Conservation (phyloP, 2,888 invertebrate species). For the Rhogogaster chlorosoma region DNA sequence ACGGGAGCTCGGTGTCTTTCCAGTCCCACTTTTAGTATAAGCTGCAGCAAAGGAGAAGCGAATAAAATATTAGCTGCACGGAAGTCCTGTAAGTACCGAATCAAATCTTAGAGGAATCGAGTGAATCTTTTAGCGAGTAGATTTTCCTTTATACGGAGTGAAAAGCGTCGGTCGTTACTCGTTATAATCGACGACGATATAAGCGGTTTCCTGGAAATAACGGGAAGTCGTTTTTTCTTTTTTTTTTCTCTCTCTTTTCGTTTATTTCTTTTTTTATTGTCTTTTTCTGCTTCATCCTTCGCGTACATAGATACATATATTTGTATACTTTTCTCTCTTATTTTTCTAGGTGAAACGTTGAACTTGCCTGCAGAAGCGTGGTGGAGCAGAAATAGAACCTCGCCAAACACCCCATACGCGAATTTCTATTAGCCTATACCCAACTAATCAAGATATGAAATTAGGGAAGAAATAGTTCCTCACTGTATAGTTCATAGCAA, state of each 20-base stretch:
- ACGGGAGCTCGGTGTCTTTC: constrained; percentile 35
- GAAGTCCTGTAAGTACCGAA: neutral
- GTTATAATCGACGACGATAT: constrained; percentile 26
- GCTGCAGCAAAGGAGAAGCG: neutral
- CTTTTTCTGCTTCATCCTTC: neutral
- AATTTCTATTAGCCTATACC: neutral
- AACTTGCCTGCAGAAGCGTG: constrained; percentile 25
- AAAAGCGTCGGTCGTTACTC: constrained; percentile 35
- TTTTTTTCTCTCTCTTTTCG: neutral
- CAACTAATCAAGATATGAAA: neutral
- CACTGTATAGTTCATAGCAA: neutral
- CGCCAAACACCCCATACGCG: neutral
- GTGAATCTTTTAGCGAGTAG: constrained; percentile 32
- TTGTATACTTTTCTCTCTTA: constrained; percentile 36
- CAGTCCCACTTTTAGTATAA: constrained; percentile 30
- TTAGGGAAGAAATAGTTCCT: neutral
- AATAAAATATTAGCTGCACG: neutral
- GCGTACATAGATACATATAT: constrained; percentile 31
- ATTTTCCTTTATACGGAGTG: constrained; percentile 47
- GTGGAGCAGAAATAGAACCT: constrained; percentile 27
- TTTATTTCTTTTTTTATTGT: neutral
- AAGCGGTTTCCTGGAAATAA: constrained; percentile 48
- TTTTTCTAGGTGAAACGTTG: constrained; percentile 35
- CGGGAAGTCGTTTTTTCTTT: neutral
- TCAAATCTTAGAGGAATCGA: constrained; percentile 23